These are phyloP conservation scores for Sycophila texana DNA, from an alignment of 2,888 invertebrate species.

Conservation along the genomic window DNA sequence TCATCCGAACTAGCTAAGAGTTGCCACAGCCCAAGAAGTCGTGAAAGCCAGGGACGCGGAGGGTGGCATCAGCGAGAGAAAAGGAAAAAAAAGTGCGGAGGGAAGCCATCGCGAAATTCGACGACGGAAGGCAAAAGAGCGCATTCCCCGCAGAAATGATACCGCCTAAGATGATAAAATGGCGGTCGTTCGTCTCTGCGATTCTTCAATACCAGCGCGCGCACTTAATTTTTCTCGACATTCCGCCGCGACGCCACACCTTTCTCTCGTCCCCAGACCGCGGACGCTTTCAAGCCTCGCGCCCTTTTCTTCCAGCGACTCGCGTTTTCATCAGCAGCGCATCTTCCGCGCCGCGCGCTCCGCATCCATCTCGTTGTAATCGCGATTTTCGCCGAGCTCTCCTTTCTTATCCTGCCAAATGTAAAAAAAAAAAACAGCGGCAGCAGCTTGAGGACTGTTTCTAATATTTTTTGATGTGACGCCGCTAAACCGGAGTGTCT, in stretches of 20 bases:
- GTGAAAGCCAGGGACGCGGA: not conserved
- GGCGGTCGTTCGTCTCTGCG: constrained; percentile 3
- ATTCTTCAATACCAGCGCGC: constrained; percentile 31
- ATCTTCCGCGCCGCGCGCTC: not conserved
- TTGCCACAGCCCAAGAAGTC: not conserved
- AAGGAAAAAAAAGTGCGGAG: no score
- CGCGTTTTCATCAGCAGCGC: constrained; percentile 4
- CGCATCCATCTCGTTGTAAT: constrained; percentile 13
- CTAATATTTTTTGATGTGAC: not conserved
- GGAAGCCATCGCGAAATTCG: not conserved
- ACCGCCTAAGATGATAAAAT: constrained; percentile 45
- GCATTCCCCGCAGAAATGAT: constrained; percentile 9
- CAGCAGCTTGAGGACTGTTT: constrained; percentile 17
- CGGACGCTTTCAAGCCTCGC: constrained; percentile 5
- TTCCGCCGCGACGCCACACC: not conserved
- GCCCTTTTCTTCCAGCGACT: not conserved
- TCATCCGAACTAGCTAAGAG: not conserved
- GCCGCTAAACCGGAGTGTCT: not conserved
- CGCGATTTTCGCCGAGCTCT: constrained; percentile 6
- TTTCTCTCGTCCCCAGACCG: not conserved
- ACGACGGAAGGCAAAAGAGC: not conserved
- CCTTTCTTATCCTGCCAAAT: constrained; percentile 16
- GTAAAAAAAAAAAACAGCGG: constrained; percentile 5
- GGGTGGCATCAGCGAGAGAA: not conserved
- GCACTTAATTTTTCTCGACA: constrained; percentile 14